These are phyloP conservation scores for Hyles euphorbiae DNA, from an alignment of 1,140 invertebrate genomes.

Conservation along the genomic window DNA sequence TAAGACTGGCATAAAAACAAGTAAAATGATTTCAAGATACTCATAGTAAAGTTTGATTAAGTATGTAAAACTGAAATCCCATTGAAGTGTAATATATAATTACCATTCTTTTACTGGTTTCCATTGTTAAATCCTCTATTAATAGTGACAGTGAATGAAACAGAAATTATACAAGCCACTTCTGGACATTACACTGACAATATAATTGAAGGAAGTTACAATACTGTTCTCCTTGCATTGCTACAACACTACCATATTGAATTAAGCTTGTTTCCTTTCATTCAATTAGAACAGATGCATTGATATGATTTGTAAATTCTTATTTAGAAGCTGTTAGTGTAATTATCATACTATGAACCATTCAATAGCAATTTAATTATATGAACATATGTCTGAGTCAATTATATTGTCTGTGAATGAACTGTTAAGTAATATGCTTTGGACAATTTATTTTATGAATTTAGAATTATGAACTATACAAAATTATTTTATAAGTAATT, in stretches of 20 bases:
- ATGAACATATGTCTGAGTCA: no score
- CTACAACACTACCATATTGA: neutral
- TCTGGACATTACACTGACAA: no score
- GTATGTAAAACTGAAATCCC: no score
- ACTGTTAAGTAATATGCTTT: neutral
- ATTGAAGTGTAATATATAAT: no score
- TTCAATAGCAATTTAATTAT: neutral
- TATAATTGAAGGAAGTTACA: neutral
- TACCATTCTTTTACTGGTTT: no score
- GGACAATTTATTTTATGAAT: neutral
- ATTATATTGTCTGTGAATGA: neutral
- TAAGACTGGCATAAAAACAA: no score
- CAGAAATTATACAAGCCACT: no score
- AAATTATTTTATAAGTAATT: neutral
- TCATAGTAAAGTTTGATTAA: no score
- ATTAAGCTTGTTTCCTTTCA: neutral
- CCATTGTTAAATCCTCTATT: no score
- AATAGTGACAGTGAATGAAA: no score
- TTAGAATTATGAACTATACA: neutral
- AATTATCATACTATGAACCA: constrained; percentile 1
- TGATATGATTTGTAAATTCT: constrained; percentile 3
- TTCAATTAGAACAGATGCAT: constrained; percentile 3
- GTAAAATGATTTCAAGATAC: no score
- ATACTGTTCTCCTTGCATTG: constrained; percentile 1
- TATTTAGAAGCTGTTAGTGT: constrained; percentile 1